Evolutionary conservation across 2,888 invertebrate genomes (phyloP).

Genomic region (Nipponacmea schrenckii): DNA sequence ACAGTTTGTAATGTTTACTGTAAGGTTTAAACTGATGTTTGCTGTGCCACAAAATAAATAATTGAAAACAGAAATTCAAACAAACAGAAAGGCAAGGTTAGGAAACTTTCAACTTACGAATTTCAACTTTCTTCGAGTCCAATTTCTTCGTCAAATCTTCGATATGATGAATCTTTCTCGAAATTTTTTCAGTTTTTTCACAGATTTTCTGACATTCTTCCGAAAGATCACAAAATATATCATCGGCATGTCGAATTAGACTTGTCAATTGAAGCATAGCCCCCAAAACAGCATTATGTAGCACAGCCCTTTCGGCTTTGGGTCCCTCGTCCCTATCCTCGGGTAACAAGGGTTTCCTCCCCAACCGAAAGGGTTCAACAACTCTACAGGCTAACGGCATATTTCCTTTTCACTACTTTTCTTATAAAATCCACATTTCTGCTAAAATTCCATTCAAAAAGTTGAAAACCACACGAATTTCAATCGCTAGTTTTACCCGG

Average conservation of each 20-base stretch:
- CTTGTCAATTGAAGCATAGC: constrained; percentile 57
- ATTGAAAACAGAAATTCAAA: no score
- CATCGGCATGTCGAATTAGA: constrained; percentile 60
- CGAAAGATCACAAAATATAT: constrained; percentile 58
- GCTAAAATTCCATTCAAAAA: constrained; percentile 2
- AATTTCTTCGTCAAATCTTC: constrained; percentile 39
- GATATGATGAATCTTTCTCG: constrained; percentile 35
- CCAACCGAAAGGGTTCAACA: constrained; percentile 47
- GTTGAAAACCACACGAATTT: neutral
- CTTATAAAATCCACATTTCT: neutral
- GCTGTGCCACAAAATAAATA: no score
- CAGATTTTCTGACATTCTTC: constrained; percentile 59
- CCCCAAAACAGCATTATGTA: constrained; percentile 52
- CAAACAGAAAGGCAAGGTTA: no score
- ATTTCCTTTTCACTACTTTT: constrained; percentile 14
- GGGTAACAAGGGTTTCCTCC: constrained; percentile 39
- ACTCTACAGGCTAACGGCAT: constrained; percentile 55
- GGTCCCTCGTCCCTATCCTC: constrained; percentile 38
- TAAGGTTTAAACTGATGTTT: no score
- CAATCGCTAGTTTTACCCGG: neutral
- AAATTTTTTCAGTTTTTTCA: constrained; percentile 49
- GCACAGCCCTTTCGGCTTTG: constrained; percentile 40
- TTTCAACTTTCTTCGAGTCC: constrained; percentile 53
- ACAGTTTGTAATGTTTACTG: no score
- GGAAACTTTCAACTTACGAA: constrained; percentile 51